phyloP scores from a whole-genome alignment of 2,888 invertebrate species.

The Microctonus hyperodae region DNA sequence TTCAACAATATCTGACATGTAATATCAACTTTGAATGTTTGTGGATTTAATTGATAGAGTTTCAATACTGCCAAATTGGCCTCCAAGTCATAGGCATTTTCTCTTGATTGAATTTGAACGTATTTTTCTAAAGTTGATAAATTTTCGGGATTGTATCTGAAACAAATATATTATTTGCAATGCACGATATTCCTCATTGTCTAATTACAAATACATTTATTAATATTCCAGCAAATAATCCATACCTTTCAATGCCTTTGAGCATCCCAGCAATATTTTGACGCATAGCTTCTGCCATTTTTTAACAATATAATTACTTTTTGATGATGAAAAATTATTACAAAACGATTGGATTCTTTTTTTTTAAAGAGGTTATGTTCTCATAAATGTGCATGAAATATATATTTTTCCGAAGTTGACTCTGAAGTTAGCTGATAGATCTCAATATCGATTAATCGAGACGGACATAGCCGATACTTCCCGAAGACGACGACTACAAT shows the following conservation, averaged over 20 bases:
- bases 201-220: not conserved
- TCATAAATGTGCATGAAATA: not conserved
- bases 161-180: conserved; percentile 42
- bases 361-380: not conserved
- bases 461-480: no score
- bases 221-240: not conserved
- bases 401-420: not conserved
- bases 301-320: conserved; percentile 17
- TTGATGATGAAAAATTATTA: not conserved
- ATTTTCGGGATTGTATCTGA: conserved; percentile 96
- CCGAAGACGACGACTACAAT: no score
- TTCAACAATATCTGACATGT: conserved; percentile 92
- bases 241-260: conserved; percentile 90
- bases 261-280: conserved; percentile 86
- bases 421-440: not conserved
- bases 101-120: conserved; percentile 90
- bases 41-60: conserved; percentile 95
- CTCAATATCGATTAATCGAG: not conserved
- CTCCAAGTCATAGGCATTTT: conserved; percentile 95
- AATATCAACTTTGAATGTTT: conserved; percentile 81
- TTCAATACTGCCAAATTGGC: conserved; percentile 97
- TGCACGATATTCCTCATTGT: not conserved
- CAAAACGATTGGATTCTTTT: not conserved
- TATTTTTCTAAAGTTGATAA: conserved; percentile 88
- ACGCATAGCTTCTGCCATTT: conserved; percentile 84